Conservation (phyloP, 2,888 invertebrate species). For the Melikaiella ostensackeni region DNA sequence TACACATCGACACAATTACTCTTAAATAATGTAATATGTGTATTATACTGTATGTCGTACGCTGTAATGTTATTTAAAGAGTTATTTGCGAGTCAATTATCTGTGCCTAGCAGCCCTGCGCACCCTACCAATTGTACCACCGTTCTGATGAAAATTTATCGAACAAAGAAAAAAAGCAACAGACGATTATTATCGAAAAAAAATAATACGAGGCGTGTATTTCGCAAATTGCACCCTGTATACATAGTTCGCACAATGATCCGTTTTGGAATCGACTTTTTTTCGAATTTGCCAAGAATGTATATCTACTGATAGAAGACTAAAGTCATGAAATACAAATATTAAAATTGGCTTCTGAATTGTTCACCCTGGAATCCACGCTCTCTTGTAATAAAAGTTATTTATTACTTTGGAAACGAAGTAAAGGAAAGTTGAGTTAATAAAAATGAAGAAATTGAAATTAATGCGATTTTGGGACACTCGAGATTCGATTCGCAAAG, state of each 20-base stretch:
- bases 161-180: slow-evolving; percentile 52
- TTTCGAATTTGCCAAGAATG: slow-evolving; percentile 72
- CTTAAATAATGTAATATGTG: slow-evolving; percentile 69
- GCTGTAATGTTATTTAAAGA: slow-evolving; percentile 78
- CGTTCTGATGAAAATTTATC: slow-evolving; percentile 69
- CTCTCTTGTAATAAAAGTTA: slow-evolving; percentile 41
- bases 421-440: slow-evolving; percentile 22
- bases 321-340: slow-evolving; percentile 54
- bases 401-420: slow-evolving; percentile 44
- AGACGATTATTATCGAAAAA: slow-evolving; percentile 61
- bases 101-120: slow-evolving; percentile 80
- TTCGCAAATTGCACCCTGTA: slow-evolving; percentile 71
- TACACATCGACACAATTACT: slow-evolving; percentile 57
- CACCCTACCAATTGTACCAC: slow-evolving; percentile 77
- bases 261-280: slow-evolving; percentile 70
- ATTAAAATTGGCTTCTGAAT: slow-evolving; percentile 52
- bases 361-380: slow-evolving; percentile 50
- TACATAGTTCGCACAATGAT: slow-evolving; percentile 75
- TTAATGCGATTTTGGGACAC: slow-evolving; percentile 8
- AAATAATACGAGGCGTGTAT: slow-evolving; percentile 61
- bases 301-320: slow-evolving; percentile 53
- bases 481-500: slow-evolving; percentile 39
- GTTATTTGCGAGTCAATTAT: slow-evolving; percentile 83
- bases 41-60: slow-evolving; percentile 77
- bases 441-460: slow-evolving; percentile 41